phyloP scores from a whole-genome alignment of 2,888 invertebrate genomes.

The Melanchra persicariae region DNA sequence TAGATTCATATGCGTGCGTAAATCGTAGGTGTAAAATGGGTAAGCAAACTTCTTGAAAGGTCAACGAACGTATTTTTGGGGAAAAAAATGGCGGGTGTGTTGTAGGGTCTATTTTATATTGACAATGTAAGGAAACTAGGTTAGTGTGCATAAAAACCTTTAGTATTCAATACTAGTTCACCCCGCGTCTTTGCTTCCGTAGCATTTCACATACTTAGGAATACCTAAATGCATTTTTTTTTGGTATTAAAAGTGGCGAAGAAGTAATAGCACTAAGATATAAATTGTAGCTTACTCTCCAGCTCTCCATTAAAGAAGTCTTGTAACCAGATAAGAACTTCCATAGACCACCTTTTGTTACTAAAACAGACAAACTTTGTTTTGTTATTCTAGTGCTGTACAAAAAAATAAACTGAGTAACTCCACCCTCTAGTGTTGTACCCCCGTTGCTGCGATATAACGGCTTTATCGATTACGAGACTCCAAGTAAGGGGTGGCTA shows the following conservation, averaged over 20 bases:
- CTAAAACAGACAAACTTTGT: too few relatives aligned
- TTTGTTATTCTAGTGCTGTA: too few relatives aligned
- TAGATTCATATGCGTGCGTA: background rate
- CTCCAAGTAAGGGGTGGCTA: slow-evolving; percentile 39
- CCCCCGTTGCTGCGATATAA: slow-evolving; percentile 44
- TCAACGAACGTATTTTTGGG: slow-evolving; percentile 57
- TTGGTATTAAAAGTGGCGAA: too few relatives aligned
- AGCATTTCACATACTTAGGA: too few relatives aligned
- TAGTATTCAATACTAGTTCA: background rate
- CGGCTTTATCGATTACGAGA: slow-evolving; percentile 66
- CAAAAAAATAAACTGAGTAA: too few relatives aligned
- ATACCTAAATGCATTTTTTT: too few relatives aligned
- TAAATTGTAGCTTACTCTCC: too few relatives aligned
- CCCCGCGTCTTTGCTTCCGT: background rate
- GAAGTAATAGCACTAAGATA: too few relatives aligned
- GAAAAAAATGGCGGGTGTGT: slow-evolving; percentile 44
- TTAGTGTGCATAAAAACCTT: slow-evolving; percentile 5
- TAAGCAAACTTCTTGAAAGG: slow-evolving; percentile 57
- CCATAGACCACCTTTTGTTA: too few relatives aligned
- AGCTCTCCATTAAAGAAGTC: too few relatives aligned
- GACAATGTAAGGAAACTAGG: slow-evolving; percentile 7
- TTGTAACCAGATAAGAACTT: too few relatives aligned
- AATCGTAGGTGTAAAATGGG: slow-evolving; percentile 45
- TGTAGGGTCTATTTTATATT: background rate
- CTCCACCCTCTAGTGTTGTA: slow-evolving; percentile 46